These are phyloP conservation scores for Eristalinus aeneus DNA, from an alignment of 2,888 invertebrate species.

Conservation along the genomic window DNA sequence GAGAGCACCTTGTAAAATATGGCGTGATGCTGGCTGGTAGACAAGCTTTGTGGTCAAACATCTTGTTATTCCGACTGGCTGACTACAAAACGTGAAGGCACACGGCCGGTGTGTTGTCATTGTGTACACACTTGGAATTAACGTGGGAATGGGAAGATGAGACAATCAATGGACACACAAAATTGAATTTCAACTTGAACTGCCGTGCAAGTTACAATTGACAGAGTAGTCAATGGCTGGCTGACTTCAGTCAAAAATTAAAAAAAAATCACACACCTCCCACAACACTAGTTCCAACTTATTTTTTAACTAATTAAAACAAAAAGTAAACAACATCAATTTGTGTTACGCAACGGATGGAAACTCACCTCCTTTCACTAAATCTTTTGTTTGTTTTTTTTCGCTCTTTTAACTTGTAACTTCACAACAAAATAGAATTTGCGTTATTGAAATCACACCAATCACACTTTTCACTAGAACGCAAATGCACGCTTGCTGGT, in stretches of 20 bases:
- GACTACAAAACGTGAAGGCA: background rate
- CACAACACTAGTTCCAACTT: too few relatives aligned
- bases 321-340: too few relatives aligned
- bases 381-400: background rate
- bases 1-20: slow-evolving; percentile 19
- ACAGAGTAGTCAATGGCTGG: background rate
- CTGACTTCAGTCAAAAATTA: too few relatives aligned
- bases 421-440: background rate
- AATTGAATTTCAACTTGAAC: background rate
- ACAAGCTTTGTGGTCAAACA: background rate
- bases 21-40: slow-evolving; percentile 40
- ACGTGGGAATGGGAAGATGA: background rate
- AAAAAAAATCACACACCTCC: too few relatives aligned
- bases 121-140: background rate
- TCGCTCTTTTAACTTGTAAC: background rate
- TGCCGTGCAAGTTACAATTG: background rate
- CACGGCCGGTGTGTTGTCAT: background rate
- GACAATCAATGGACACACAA: background rate
- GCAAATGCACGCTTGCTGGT: background rate
- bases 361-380: background rate
- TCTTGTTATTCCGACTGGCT: background rate
- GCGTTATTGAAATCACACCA: background rate
- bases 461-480: slow-evolving; percentile 5
- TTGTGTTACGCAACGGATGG: too few relatives aligned
- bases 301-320: too few relatives aligned